Evolutionary conservation across 2,113 vertebrate genomes (phyloP).

Genomic region (Lagenorhynchus albirostris): DNA sequence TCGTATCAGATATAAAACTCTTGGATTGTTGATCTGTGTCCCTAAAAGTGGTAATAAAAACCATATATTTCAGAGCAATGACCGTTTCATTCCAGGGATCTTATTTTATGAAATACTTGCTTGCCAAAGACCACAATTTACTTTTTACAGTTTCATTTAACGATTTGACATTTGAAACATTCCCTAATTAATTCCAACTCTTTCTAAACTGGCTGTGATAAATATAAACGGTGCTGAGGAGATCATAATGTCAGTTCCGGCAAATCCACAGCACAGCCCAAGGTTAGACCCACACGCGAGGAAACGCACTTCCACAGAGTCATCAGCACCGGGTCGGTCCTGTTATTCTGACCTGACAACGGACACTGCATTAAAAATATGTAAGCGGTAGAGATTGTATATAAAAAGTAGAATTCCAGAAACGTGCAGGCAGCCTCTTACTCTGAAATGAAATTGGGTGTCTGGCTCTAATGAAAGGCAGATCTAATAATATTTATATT

Average conservation of each 20-base stretch:
- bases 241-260: constrained; percentile 18
- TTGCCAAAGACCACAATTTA: constrained; percentile 69
- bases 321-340: accelerated
- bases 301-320: neutral
- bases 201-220: constrained; percentile 70
- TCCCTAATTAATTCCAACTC: constrained; percentile 72
- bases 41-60: constrained; percentile 56
- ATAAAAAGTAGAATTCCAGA: neutral
- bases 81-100: constrained; percentile 46
- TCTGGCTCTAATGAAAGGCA: neutral
- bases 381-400: accelerated
- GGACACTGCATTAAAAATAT: too few relatives aligned
- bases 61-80: neutral
- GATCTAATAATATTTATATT: neutral
- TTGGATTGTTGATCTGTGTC: constrained; percentile 48
- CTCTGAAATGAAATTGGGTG: neutral
- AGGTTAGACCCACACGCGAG: neutral
- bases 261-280: constrained; percentile 23
- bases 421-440: neutral
- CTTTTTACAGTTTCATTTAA: constrained; percentile 74
- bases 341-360: neutral
- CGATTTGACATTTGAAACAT: constrained; percentile 71
- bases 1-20: constrained; percentile 63
- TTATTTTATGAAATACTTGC: constrained; percentile 56
- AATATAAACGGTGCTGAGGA: constrained; percentile 58